Base-by-base conservation (phyloP, 1,140 invertebrate genomes). In the Hormaphis cornu region DNA sequence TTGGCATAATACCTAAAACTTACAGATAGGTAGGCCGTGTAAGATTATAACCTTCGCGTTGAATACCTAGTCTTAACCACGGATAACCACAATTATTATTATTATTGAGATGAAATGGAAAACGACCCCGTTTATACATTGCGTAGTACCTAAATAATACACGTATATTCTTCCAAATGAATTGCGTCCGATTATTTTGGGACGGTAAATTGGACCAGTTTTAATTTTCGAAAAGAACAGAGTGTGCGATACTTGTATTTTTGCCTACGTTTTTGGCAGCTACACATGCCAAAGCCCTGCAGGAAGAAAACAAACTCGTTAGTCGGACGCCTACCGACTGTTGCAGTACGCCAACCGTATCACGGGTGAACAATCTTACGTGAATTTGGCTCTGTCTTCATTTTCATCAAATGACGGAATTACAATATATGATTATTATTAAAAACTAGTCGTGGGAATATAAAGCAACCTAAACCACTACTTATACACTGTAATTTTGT, bases 261-360 rank as follows among this genome's bases (percentile, higher is more conserved):
- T 58, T 58, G 40, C 54, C 35, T 58, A 58, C 33, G 40, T 40
- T 58, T 58, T 58, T 58, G 54, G 54, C 54, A 58, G 14, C 33
- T 12, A 58, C 3, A n/a, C 5, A 33, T 10, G 18, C 37, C 35
- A 58, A 22, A 24, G 37, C 33, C 54, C 54, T 37, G 54, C 33
- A 40, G 33, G 0, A 35, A 26, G 24, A 56, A 58, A 37, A 56
- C 22, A 18, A 40, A 35, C 53, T 56, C 53, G 53, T 56, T 56
- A 35, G 53, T 14, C 26, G 28, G n/a, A 53, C 52, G 52, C 28
- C 53, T 20, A 35, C 53, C 26, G 16, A 7, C 6, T n/a, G n/a
- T n/a, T n/a, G 18, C 50, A 28, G 20, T 3, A 14, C 20, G 54
- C 40, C 54, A 37, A 1, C 12, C 14, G 20, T 24, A 5, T 12